These are phyloP conservation scores for Drosophila grimshawi DNA, from an alignment of 1,140 invertebrate genomes.

Conservation along the genomic window DNA sequence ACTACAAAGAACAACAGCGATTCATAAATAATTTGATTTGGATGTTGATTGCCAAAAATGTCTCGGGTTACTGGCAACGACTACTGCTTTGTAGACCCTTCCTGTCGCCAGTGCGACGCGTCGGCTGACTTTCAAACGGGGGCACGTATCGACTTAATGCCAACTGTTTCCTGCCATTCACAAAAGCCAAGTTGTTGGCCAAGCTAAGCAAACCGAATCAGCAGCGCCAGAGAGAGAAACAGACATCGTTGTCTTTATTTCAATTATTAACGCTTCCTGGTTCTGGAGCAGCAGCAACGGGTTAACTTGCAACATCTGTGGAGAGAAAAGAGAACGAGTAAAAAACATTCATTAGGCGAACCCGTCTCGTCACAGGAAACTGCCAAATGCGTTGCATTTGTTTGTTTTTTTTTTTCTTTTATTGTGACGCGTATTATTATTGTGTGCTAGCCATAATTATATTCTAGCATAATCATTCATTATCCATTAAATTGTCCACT, in stretches of 20 bases:
- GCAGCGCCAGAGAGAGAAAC: conserved; percentile 2
- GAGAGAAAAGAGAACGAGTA: conserved; percentile 1
- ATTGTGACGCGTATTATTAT: conserved; percentile 42
- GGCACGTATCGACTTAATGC: conserved; percentile 64
- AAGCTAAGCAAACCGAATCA: conserved; percentile 48
- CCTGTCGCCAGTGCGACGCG: conserved; percentile 50
- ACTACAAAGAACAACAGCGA: not conserved
- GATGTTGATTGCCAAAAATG: not conserved
- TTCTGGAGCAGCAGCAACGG: conserved; percentile 3
- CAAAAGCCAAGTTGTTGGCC: conserved; percentile 44
- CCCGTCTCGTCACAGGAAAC: conserved; percentile 40
- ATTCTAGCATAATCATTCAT: conserved; percentile 43
- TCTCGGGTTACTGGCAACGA: conserved; percentile 11
- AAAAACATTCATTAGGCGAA: conserved; percentile 59
- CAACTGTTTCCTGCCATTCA: conserved; percentile 74
- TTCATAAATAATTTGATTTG: conserved; percentile 6
- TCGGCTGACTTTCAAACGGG: conserved; percentile 36
- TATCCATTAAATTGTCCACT: conserved; percentile 63
- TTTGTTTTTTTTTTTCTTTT: conserved; percentile 41
- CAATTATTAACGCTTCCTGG: conserved; percentile 78
- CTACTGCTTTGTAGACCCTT: conserved; percentile 45
- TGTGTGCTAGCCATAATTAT: conserved; percentile 45
- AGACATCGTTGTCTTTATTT: conserved; percentile 50
- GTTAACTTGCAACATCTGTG: conserved; percentile 38
- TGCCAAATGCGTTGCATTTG: conserved; percentile 6